Evolutionary conservation across 2,113 vertebrate genomes (phyloP), one percentile per base, ranked within the genome.

Genomic region (Corydoras sp.): DNA sequence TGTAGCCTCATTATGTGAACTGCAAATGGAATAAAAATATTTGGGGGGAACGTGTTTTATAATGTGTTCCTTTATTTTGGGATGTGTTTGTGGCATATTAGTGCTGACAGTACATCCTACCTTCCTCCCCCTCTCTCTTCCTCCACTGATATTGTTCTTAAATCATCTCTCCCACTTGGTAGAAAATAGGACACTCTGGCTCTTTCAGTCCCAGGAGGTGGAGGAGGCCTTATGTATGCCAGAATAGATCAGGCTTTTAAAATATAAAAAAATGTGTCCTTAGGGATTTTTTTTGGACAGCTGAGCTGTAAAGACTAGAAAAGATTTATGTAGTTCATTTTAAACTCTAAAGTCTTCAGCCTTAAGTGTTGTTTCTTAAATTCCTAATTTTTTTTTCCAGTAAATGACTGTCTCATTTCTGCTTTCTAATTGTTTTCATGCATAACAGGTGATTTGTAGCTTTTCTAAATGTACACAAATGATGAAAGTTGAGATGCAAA

Each of bases 181-280:
- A 76, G 71, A 85, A 88, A 83, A 77, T 81, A 80, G 83, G 82
- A 62, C 85, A 82, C 11, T 4, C 69, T 59, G 72, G 64, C 73
- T 67, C 68, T 81, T 77, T 62, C 65, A 77, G 60, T 85, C 71
- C 78, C 77, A 54, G 24, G 60, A 77, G 75, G 64, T 61, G 81
- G 69, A 67, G 30, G 62, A 10, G 78, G 77, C 73, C 79, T 69
- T 76, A 66, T 65, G 24, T 65, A 71, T 78, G 73, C 75, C 69
- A 81, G 84, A 84, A 87, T 84, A 86, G 81, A 74, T 69, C 69
- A 49, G 71, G 18, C 72, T 59, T 76, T 65, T 81, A 73, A 73
- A 67, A 76, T 2, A 0, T 63, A 67, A 63, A n/a, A 62, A 65
- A 71, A 13, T 8, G 13, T 80, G 74, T 81, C 71, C 73, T 65